Conservation (phyloP, 2,113 vertebrate genomes). For the Falco punctatus region DNA sequence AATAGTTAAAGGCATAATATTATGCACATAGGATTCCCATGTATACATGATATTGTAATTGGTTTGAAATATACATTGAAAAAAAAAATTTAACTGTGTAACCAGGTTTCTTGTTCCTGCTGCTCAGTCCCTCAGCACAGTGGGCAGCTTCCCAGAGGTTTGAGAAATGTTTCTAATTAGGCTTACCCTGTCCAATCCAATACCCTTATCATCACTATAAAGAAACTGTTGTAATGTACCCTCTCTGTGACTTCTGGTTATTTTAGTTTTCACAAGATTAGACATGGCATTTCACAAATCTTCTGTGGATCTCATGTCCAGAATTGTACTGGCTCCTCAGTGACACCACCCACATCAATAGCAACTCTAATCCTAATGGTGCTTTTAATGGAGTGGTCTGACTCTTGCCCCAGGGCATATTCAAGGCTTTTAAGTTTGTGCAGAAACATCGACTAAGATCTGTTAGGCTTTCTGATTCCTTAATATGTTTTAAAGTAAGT, state of each 20-base stretch:
- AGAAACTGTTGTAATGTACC: constrained; percentile 37
- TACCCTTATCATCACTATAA: constrained; percentile 53
- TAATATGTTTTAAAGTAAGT: constrained; percentile 12
- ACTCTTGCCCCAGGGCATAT: neutral
- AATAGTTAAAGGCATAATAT: constrained; percentile 67
- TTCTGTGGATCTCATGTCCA: constrained; percentile 32
- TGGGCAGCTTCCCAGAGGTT: constrained; percentile 54
- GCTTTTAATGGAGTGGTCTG: constrained; percentile 32
- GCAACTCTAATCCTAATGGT: constrained; percentile 18
- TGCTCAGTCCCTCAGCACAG: constrained; percentile 37
- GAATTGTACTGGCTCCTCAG: neutral
- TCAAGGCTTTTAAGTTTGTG: constrained; percentile 36
- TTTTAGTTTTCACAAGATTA: constrained; percentile 51
- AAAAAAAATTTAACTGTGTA: neutral
- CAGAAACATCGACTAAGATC: constrained; percentile 15
- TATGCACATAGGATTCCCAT: constrained; percentile 25
- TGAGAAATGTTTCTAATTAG: constrained; percentile 61
- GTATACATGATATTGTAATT: constrained; percentile 48
- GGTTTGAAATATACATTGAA: constrained; percentile 45
- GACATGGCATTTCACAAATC: constrained; percentile 53
- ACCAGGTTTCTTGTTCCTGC: constrained; percentile 38
- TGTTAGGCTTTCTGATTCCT: constrained; percentile 21
- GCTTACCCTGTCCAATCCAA: constrained; percentile 36
- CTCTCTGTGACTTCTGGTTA: constrained; percentile 47
- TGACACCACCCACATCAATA: constrained; percentile 46